Evolutionary conservation across 1,140 invertebrate genomes (phyloP), one percentile per base, ranked within the genome.

Genomic region (Saccostrea cuccullata): DNA sequence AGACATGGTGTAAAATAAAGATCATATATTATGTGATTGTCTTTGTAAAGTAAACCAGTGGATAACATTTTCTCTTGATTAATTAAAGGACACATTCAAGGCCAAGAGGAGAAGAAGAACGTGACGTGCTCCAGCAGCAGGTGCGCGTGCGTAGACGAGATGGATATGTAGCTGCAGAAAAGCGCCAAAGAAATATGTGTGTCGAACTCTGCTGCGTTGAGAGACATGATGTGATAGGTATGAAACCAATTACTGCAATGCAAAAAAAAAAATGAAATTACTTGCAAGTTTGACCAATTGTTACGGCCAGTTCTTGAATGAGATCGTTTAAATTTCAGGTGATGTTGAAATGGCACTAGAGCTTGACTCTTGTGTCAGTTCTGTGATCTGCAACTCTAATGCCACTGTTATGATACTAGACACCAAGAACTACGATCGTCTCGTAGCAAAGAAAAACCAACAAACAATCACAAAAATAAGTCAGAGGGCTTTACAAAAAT

Each of bases 111-210:
- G 90, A 91, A 64, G 77, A 67, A 82, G 82, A 85, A 1, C 36
- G 87, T 77, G 88, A 91, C 47, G 30, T 91, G 11, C 89, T 89
- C 20, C 91, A 92, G 56, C 55, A 88, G 12, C 92, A 93, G 17
- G 92, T 94, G 36, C 86, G 90, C 55, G 91, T 94, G 12, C 89
- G 93, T 1, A 77, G 93, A 55, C 91, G 89, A 30, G 91, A 93
- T 70, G 94, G 94, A 0, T 94, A 94, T 82, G 94, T 92, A 8
- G 94, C 94, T 23, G 93, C 93, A 0, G 94, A 94, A 89, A 90
- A 88, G 56, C 90, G 90, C 13, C 83, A 91, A 17, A 88, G 87
- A 77, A 87, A 84, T 5, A 92, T 90, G 86, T 88, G 89, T 9
- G 87, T 93, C 2, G 91, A 92, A 55, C 84, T 94, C 20, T 94